Evolutionary conservation across 30 jellyfish, hydroid and myxozoan species (phyloP), one percentile per base, ranked within the genome.

Genomic region (Mastigias papua): DNA sequence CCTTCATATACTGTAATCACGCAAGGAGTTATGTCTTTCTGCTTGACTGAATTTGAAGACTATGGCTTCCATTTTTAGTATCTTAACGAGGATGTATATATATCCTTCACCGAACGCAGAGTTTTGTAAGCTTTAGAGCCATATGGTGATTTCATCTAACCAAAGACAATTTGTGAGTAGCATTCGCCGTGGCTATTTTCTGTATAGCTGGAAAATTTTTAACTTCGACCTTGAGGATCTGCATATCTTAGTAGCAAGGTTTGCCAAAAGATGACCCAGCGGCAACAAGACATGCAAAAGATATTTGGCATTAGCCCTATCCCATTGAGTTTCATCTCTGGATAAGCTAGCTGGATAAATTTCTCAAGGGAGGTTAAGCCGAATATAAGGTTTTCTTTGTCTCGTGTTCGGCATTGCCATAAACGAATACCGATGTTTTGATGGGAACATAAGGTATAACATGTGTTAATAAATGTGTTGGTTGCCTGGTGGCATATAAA

Each of bases 301-400:
- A 60, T 26, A 62, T 62, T 48, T 26, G 74, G 90, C 46, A 79
- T 79, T 79, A 79, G 90, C 90, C 71, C 80, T 35, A 29, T 65
- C 90, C 81, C 90, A 61, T 65, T 62, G 90, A 79, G 70, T 30
- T 79, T 79, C 81, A 79, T 61, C 90, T 35, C 67, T 13, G 81
- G 90, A 79, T 79, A 79, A 79, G 82, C 75, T 46, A 6, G 81
- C 15, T 34, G 81, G 81, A 79, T 79, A 34, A 50, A 37, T 61
- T 65, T 79, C 57, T 64, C 72, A 42, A 35, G 49, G 20, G 72
- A 61, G 72, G 89, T 60, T 78, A 78, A 78, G 80, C 89, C 48
- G 50, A 57, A 37, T 68, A 78, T 0, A 37, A 60, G 80, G 90
- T 57, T 54, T 29, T 2, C 60, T 63, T 69, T 42, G 88, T 77